Evolutionary conservation across 2,113 vertebrate genomes (phyloP).

Genomic region (Hyperoodon ampullatus): DNA sequence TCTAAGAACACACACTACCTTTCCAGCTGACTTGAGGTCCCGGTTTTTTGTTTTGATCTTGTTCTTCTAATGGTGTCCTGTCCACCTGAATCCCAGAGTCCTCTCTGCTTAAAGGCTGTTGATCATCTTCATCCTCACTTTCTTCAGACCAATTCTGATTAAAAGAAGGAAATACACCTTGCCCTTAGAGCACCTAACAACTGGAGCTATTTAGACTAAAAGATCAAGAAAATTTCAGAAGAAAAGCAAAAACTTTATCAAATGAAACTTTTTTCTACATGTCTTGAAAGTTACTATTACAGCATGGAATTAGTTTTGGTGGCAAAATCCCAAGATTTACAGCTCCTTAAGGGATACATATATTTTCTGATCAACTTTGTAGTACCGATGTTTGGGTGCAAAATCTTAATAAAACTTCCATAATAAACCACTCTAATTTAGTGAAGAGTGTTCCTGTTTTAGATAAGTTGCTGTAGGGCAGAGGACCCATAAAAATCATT

Average conservation of each 20-base stretch:
- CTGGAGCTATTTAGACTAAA: neutral
- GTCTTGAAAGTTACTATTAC: neutral
- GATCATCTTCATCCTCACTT: slow-evolving; percentile 93
- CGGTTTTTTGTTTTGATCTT: slow-evolving; percentile 88
- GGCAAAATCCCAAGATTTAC: neutral
- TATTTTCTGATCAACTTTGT: neutral
- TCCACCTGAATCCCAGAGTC: slow-evolving; percentile 98
- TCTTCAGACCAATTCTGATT: slow-evolving; percentile 95
- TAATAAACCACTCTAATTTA: neutral
- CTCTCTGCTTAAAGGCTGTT: slow-evolving; percentile 94
- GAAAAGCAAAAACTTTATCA: neutral
- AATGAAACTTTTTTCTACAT: neutral
- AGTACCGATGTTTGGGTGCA: neutral
- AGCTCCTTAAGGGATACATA: neutral
- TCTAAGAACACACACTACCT: slow-evolving; percentile 75
- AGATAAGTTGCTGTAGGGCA: neutral
- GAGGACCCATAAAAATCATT: neutral
- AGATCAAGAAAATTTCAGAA: slow-evolving; percentile 1
- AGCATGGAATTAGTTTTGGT: neutral
- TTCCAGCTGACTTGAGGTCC: slow-evolving; percentile 84
- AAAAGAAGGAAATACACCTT: slow-evolving; percentile 25
- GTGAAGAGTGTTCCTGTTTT: neutral
- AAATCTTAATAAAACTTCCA: neutral
- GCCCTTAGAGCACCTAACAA: neutral
- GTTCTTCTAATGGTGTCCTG: slow-evolving; percentile 95